phyloP scores from a whole-genome alignment of 2,888 invertebrate species.

The Hyposoter dolosus region DNA sequence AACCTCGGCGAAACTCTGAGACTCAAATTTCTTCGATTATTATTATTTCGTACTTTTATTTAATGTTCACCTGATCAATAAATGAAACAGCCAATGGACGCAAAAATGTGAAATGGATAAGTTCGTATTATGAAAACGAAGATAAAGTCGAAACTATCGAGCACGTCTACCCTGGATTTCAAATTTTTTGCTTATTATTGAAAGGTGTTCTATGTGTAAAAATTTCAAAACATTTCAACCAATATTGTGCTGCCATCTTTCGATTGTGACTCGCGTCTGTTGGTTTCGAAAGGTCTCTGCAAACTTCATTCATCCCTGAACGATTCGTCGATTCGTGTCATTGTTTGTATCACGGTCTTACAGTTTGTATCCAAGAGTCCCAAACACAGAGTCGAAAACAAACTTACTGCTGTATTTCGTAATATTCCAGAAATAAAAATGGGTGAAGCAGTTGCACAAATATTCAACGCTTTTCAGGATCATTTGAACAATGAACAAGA shows the following conservation, averaged over 20 bases:
- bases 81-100: too few species aligned
- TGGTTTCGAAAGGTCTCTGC: background rate
- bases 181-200: too few species aligned
- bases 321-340: background rate
- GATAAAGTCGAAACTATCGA: too few species aligned
- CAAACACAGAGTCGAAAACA: background rate
- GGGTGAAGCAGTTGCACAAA: constrained; percentile 86
- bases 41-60: too few species aligned
- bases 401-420: background rate
- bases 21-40: too few species aligned
- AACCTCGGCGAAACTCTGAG: too few species aligned
- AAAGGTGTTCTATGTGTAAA: too few species aligned
- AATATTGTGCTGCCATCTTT: constrained; percentile 5
- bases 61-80: too few species aligned
- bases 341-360: background rate
- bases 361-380: background rate
- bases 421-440: constrained; percentile 77
- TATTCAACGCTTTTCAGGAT: constrained; percentile 92
- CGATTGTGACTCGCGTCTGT: background rate
- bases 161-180: too few species aligned
- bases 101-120: too few species aligned
- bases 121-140: too few species aligned
- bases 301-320: background rate
- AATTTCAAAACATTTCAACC: background rate
- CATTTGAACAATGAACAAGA: constrained; percentile 92